Conservation (phyloP, 2,113 vertebrate species). For the Prietella phreatophila region DNA sequence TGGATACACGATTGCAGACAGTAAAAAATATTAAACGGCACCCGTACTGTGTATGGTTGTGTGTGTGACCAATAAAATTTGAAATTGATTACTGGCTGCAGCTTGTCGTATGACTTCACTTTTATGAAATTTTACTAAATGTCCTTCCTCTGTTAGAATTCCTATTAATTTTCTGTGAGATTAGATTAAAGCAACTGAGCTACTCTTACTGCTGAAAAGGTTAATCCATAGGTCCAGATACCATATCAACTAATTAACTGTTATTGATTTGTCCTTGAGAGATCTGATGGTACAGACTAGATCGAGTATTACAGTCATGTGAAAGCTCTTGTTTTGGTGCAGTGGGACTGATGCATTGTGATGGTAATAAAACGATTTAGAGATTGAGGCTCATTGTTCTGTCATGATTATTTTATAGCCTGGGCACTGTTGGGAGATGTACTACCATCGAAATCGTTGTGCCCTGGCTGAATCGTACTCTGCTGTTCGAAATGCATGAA, state of each 20-base stretch:
- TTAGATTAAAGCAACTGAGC: not conserved
- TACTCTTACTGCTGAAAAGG: not conserved
- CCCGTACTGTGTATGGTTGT: no score
- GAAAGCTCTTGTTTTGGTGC: not conserved
- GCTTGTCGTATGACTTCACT: not conserved
- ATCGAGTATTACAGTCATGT: not conserved
- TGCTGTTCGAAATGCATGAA: not conserved
- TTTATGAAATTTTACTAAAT: not conserved
- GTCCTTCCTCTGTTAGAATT: no score
- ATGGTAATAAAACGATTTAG: not conserved
- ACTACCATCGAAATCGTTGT: not conserved
- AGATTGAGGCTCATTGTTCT: conserved; percentile 4
- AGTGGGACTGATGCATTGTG: not conserved
- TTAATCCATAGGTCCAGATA: not conserved
- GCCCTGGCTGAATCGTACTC: not conserved
- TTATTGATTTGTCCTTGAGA: not conserved
- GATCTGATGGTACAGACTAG: not conserved
- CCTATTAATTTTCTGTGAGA: not conserved
- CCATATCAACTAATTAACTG: not conserved
- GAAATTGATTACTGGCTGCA: not conserved
- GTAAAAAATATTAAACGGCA: not conserved
- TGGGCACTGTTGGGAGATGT: conserved; percentile 5
- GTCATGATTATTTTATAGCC: conserved; percentile 20
- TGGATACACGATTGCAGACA: no score
- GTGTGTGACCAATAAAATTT: no score